phyloP scores from a whole-genome alignment of 1,140 invertebrate genomes.

The Philaenus spumarius region DNA sequence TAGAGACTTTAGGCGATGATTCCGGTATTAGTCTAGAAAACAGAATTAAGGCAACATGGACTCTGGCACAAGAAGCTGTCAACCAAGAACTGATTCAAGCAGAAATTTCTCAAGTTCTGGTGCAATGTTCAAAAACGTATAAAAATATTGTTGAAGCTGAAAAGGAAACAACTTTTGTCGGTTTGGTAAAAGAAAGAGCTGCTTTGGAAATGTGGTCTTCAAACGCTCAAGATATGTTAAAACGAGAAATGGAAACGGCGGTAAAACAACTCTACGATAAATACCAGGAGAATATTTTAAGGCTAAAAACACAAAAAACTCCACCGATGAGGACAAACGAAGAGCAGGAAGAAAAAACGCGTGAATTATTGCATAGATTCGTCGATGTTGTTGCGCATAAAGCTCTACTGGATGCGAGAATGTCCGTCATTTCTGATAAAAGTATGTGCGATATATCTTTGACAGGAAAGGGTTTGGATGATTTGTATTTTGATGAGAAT shows the following conservation, averaged over 20 bases:
- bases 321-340: slow-evolving; percentile 19
- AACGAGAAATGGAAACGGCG: slow-evolving; percentile 58
- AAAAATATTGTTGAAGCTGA: slow-evolving; percentile 42
- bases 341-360: slow-evolving; percentile 41
- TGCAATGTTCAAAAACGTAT: slow-evolving; percentile 56
- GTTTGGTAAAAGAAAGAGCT: slow-evolving; percentile 47
- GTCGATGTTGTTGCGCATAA: slow-evolving; percentile 69
- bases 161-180: slow-evolving; percentile 28
- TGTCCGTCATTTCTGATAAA: slow-evolving; percentile 40
- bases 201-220: slow-evolving; percentile 61
- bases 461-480: slow-evolving; percentile 24
- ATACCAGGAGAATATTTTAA: slow-evolving; percentile 48
- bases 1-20: slow-evolving; percentile 48
- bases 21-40: slow-evolving; percentile 37
- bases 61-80: slow-evolving; percentile 57
- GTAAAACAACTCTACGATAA: slow-evolving; percentile 55
- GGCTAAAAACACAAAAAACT: slow-evolving; percentile 26
- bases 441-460: no score
- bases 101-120: slow-evolving; percentile 63
- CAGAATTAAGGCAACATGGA: slow-evolving; percentile 57
- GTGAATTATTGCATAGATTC: slow-evolving; percentile 55
- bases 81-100: slow-evolving; percentile 63
- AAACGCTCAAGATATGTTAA: slow-evolving; percentile 56
- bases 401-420: slow-evolving; percentile 63
- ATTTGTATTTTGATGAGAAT: slow-evolving; percentile 27